These are phyloP conservation scores for Eremophila alpestris DNA, from an alignment of 2,797 vertebrate species.

Conservation along the genomic window DNA sequence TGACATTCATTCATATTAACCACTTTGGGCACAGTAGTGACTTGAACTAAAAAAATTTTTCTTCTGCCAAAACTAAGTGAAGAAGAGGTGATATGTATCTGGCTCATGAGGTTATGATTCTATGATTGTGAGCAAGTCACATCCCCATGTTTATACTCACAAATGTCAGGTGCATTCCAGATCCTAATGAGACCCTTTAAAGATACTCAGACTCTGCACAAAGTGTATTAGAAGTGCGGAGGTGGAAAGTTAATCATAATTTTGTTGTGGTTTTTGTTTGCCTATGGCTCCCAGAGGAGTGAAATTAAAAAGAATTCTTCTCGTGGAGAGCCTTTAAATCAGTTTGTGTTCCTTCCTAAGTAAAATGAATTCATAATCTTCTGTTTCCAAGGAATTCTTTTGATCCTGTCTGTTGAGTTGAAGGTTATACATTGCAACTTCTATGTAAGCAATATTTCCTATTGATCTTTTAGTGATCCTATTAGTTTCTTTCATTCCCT, in stretches of 20 bases:
- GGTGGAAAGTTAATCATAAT: neutral
- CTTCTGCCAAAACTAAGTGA: neutral
- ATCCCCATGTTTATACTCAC: neutral
- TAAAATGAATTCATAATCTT: neutral
- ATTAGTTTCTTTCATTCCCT: slow-evolving; percentile 58
- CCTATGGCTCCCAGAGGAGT: neutral
- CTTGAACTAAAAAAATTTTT: neutral
- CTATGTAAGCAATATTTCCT: slow-evolving; percentile 57
- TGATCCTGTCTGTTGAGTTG: neutral
- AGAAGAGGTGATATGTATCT: neutral
- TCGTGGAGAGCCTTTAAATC: slow-evolving; percentile 23
- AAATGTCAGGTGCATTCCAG: neutral
- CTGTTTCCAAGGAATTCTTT: slow-evolving; percentile 33
- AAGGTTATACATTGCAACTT: slow-evolving; percentile 36
- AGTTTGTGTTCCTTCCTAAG: neutral
- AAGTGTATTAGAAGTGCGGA: neutral
- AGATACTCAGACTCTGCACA: neutral
- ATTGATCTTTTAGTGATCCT: slow-evolving; percentile 65
- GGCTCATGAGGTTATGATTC: neutral
- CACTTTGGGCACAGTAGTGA: neutral
- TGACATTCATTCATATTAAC: neutral
- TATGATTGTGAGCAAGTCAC: neutral
- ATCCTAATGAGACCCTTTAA: neutral
- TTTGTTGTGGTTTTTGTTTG: slow-evolving; percentile 1
- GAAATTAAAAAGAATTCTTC: slow-evolving; percentile 13